Conservation (phyloP, 2,888 invertebrate genomes). For the Aleiodes leptofemur region DNA sequence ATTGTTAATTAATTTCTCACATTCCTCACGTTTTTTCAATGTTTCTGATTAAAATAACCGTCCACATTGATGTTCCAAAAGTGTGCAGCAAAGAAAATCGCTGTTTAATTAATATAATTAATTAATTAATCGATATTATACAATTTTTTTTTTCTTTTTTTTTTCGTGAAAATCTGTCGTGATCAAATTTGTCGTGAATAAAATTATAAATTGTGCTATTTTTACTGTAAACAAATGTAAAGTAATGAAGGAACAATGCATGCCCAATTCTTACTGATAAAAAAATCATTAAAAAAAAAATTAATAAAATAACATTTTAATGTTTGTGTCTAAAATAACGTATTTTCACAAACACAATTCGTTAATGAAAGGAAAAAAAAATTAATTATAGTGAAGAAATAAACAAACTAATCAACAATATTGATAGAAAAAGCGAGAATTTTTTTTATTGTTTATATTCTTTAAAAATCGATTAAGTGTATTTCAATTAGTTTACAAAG, state of each 20-base stretch:
- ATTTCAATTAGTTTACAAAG: slow-evolving; percentile 5
- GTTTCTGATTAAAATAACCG: slow-evolving; percentile 22
- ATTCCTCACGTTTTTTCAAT: neutral
- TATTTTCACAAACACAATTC: slow-evolving; percentile 15
- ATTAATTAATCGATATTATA: neutral
- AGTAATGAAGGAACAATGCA: slow-evolving; percentile 37
- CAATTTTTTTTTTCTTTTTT: slow-evolving; percentile 2
- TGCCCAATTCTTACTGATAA: slow-evolving; percentile 41
- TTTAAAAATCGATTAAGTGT: slow-evolving; percentile 2
- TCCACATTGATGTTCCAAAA: slow-evolving; percentile 25
- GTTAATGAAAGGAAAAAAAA: neutral
- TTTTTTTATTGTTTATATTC: slow-evolving; percentile 17
- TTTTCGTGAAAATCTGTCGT: neutral
- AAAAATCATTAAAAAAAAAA: neutral
- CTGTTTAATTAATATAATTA: neutral
- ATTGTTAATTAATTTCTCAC: neutral
- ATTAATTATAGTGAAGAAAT: neutral
- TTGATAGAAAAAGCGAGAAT: slow-evolving; percentile 7
- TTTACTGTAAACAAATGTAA: slow-evolving; percentile 45
- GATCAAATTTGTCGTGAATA: slow-evolving; percentile 12
- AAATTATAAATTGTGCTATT: slow-evolving; percentile 41
- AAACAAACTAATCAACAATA: slow-evolving; percentile 12
- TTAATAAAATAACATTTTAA: slow-evolving; percentile 35
- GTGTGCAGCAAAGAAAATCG: neutral
- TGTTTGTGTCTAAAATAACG: slow-evolving; percentile 33